Percentiles rank a stretch among this genome's conserved stretches.
These are phyloP conservation scores for Schizaphis graminum DNA, from an alignment of 2,888 invertebrate genomes.

Conservation along the genomic window DNA sequence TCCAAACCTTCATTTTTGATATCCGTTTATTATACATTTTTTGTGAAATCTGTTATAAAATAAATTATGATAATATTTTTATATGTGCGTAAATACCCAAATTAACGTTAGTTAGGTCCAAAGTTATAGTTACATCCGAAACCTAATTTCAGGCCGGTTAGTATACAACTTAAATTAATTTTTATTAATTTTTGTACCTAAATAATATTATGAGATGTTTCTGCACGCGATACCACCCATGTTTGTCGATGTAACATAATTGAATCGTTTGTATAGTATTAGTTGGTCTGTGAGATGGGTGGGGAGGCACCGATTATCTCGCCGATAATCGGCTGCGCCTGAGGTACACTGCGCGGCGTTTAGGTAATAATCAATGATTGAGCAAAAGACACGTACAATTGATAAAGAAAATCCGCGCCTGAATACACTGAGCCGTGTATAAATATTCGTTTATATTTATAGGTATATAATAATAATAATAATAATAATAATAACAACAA, in stretches of 20 bases:
- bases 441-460: not conserved
- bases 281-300: not conserved
- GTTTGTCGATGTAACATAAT: not conserved
- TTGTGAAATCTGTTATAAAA: not conserved
- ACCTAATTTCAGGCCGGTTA: not conserved
- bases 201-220: not conserved
- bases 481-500: slow-evolving; percentile 19
- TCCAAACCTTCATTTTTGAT: not conserved
- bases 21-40: not conserved
- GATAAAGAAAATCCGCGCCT: slow-evolving; percentile 32
- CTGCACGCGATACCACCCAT: not conserved
- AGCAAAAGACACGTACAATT: not conserved
- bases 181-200: not conserved
- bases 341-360: not conserved
- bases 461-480: not conserved
- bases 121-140: not conserved
- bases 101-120: not conserved
- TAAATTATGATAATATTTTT: not conserved
- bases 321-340: not conserved
- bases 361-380: slow-evolving; percentile 49
- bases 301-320: not conserved
- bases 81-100: not conserved
- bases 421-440: slow-evolving; percentile 26
- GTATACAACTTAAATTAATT: not conserved
- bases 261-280: not conserved